phyloP scores from a whole-genome alignment of 2,113 vertebrate genomes.

The Brevimyrus niger region DNA sequence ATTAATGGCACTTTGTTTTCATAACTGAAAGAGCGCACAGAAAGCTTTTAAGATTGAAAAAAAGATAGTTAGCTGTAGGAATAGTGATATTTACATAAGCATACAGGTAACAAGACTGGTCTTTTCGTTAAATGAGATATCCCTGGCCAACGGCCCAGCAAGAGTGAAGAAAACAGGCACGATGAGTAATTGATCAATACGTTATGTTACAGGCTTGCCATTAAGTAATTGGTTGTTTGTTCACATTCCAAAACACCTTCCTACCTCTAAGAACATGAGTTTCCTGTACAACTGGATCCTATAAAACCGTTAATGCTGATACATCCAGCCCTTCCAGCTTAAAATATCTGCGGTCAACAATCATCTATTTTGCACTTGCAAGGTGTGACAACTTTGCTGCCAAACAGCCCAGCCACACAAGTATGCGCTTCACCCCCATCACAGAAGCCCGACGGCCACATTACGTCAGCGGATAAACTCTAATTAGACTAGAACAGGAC shows the following conservation, averaged over 20 bases:
- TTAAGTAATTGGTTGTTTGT: constrained; percentile 4
- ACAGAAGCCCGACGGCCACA: neutral
- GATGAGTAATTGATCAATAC: neutral
- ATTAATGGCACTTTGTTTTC: neutral
- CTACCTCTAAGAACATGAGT: neutral
- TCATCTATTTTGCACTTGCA: neutral
- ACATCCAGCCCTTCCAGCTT: neutral
- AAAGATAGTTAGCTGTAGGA: neutral
- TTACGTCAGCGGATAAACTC: neutral
- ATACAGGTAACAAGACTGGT: neutral
- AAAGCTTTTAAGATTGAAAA: neutral
- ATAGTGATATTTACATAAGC: neutral
- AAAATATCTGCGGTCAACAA: neutral
- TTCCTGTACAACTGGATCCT: neutral
- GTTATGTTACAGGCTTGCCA: neutral
- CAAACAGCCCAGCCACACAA: neutral
- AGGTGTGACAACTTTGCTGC: neutral
- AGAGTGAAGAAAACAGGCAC: neutral
- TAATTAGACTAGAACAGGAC: neutral
- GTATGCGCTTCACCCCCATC: neutral
- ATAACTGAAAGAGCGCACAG: neutral
- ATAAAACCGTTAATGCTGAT: neutral
- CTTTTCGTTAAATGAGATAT: neutral
- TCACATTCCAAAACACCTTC: constrained; percentile 2
- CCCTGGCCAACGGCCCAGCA: neutral